phyloP scores from a whole-genome alignment of 2,113 vertebrate genomes.

The Typhlomys cinereus region DNA sequence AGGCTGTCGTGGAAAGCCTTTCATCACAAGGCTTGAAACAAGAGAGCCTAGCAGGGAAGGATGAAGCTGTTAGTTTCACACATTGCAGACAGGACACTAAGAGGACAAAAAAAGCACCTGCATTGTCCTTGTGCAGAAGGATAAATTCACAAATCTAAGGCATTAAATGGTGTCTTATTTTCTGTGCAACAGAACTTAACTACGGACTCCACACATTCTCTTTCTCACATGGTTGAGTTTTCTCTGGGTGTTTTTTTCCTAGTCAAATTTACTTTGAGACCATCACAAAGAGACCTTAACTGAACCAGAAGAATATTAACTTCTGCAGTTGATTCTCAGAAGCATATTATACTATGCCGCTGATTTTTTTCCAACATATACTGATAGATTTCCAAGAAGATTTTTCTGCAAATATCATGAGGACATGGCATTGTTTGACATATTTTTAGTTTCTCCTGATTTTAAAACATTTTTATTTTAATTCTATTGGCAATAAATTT shows the following conservation, averaged over 20 bases:
- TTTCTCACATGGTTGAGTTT: background rate
- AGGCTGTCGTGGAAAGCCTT: conserved; percentile 62
- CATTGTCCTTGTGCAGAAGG: background rate
- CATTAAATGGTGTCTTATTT: background rate
- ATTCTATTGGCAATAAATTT: too few relatives aligned
- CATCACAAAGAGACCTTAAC: background rate
- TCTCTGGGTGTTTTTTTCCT: background rate
- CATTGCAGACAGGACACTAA: background rate
- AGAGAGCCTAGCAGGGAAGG: background rate
- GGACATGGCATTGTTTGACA: background rate
- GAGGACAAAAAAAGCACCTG: background rate
- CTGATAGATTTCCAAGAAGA: background rate
- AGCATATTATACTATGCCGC: too few relatives aligned
- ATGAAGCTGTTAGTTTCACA: background rate
- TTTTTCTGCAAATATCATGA: background rate
- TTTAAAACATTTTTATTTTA: too few relatives aligned
- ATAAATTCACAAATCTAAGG: conserved; percentile 3
- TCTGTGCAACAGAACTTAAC: background rate
- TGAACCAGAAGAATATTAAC: background rate
- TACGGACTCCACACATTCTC: background rate
- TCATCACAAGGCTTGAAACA: background rate
- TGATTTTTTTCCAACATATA: too few relatives aligned
- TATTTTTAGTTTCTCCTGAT: background rate
- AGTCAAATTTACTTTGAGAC: background rate
- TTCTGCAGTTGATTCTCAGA: too few relatives aligned